phyloP scores from a whole-genome alignment of 2,113 vertebrate species.

The Alligator mississippiensis region DNA sequence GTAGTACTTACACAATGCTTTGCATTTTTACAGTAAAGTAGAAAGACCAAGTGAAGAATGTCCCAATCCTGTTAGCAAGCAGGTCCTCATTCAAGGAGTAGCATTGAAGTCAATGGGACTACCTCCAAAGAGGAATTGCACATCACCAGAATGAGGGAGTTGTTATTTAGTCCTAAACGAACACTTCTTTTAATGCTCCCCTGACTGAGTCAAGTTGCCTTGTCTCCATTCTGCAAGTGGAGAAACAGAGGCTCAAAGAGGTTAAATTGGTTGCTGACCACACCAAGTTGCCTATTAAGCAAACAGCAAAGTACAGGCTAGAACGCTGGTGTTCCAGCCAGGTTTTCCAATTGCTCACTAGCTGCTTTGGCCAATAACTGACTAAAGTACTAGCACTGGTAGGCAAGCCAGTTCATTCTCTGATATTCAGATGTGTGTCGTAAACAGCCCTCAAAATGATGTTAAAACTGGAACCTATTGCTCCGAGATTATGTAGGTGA shows the following conservation, averaged over 20 bases:
- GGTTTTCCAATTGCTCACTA: background rate
- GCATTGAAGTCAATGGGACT: background rate
- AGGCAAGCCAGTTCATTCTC: background rate
- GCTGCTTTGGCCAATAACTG: background rate
- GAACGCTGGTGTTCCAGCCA: background rate
- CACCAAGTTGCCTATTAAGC: background rate
- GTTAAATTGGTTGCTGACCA: too few relatives aligned
- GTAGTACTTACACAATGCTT: background rate
- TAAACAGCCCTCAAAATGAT: background rate
- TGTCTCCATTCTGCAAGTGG: background rate
- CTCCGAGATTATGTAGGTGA: background rate
- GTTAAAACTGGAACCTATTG: background rate
- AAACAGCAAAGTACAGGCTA: background rate
- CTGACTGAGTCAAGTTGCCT: background rate
- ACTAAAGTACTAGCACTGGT: background rate
- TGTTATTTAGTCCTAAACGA: background rate
- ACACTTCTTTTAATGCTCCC: background rate
- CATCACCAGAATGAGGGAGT: background rate
- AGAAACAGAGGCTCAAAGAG: background rate
- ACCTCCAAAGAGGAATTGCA: background rate
- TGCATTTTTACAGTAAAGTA: background rate
- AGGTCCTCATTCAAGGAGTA: background rate
- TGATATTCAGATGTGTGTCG: background rate
- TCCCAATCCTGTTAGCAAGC: background rate
- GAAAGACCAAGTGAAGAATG: background rate